A percentile compares a stretch with the other conserved stretches of the same genome.
Evolutionary conservation across 2,113 vertebrate genomes (phyloP).

Genomic region (Cryptotis parvus): DNA sequence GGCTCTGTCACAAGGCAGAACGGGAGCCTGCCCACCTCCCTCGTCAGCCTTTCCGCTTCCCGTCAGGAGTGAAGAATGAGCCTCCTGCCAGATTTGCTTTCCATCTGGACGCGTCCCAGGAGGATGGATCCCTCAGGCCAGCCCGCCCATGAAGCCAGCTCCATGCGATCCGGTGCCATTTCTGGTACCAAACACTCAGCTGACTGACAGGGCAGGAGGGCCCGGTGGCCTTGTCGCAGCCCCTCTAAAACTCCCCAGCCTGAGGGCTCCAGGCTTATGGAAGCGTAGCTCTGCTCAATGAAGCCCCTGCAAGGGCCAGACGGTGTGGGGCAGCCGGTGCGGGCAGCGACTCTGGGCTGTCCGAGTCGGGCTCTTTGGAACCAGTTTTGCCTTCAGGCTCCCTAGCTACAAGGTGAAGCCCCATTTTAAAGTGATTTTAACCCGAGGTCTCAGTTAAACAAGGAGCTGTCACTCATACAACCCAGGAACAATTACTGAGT

Average conservation of each 20-base stretch:
- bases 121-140: neutral
- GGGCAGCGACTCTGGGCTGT: neutral
- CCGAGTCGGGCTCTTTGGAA: neutral
- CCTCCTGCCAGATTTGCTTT: neutral
- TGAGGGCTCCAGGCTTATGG: neutral
- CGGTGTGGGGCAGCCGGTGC: too few species aligned
- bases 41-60: neutral
- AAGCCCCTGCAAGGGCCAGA: too few species aligned
- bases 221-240: neutral
- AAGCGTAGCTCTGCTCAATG: too few species aligned
- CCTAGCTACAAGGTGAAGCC: neutral
- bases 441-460: neutral
- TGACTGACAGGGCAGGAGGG: neutral
- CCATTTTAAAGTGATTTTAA: neutral
- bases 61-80: neutral
- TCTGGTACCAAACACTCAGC: neutral
- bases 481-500: neutral
- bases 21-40: neutral
- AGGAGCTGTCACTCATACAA: neutral
- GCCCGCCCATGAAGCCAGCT: neutral
- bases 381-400: neutral
- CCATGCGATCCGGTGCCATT: neutral
- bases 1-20: neutral
- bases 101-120: neutral
- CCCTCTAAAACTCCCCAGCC: neutral